These are phyloP conservation scores for Mionectes macconnelli DNA, from an alignment of 2,113 vertebrate genomes.

Conservation along the genomic window DNA sequence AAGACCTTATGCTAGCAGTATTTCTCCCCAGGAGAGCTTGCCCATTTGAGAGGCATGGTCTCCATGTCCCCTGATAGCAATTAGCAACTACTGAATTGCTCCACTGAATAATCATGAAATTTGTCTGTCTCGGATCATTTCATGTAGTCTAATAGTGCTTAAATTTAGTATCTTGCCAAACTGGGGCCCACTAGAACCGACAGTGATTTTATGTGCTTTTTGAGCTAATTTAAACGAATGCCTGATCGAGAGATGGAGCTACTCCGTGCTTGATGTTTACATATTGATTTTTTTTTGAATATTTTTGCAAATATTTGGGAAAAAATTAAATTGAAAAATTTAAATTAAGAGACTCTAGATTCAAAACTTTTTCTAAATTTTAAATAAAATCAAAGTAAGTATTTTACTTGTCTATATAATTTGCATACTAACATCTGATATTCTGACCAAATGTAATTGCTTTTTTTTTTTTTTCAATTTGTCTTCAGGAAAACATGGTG, in stretches of 20 bases:
- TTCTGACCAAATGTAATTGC: background rate
- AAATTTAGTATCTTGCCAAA: conserved; percentile 56
- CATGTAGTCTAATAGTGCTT: conserved; percentile 1
- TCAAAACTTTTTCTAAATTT: background rate
- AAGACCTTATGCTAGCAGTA: conserved; percentile 47
- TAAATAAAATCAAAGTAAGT: background rate
- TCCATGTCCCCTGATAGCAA: conserved; percentile 37
- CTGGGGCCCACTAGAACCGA: background rate
- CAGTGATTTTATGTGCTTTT: conserved; percentile 19
- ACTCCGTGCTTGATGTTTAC: background rate
- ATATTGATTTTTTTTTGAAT: background rate
- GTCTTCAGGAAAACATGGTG: background rate
- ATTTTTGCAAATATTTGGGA: background rate
- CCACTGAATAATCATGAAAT: conserved; percentile 60
- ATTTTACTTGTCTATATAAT: background rate
- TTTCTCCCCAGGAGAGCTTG: conserved; percentile 36
- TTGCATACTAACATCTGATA: background rate
- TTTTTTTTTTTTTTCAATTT: background rate
- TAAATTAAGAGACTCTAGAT: background rate
- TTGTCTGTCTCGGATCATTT: conserved; percentile 40
- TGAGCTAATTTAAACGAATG: background rate
- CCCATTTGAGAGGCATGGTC: conserved; percentile 47
- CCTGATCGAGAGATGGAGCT: background rate
- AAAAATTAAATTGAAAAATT: background rate
- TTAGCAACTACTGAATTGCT: conserved; percentile 37